Evolutionary conservation across 2,888 invertebrate genomes (phyloP).

Genomic region (Eupithecia exiguata): DNA sequence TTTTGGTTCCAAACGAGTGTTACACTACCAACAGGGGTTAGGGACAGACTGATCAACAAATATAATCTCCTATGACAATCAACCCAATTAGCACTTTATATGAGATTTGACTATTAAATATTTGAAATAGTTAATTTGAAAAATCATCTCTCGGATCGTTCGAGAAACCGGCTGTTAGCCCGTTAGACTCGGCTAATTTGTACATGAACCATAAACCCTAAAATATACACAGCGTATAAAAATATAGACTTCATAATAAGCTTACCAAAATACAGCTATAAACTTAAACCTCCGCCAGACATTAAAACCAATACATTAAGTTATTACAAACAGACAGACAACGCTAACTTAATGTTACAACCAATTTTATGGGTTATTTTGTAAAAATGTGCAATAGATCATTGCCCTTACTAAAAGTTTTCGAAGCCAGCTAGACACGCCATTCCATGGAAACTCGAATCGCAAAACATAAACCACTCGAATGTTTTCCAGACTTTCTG

Average conservation of each 20-base stretch:
- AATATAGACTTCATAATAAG: background rate
- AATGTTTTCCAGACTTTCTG: slow-evolving; percentile 25
- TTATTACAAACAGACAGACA: slow-evolving; percentile 52
- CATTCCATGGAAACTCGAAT: slow-evolving; percentile 51
- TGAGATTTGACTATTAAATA: background rate
- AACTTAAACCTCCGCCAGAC: slow-evolving; percentile 21
- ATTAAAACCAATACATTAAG: slow-evolving; percentile 38
- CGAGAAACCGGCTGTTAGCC: background rate
- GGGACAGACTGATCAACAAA: background rate
- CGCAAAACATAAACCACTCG: slow-evolving; percentile 32
- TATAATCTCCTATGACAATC: background rate
- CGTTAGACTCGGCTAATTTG: background rate
- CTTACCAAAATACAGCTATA: background rate
- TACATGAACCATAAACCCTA: background rate
- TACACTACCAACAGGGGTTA: too few species aligned
- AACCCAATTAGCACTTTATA: background rate
- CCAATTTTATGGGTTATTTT: slow-evolving; percentile 78
- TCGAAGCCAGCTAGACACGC: slow-evolving; percentile 54
- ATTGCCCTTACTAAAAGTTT: slow-evolving; percentile 63
- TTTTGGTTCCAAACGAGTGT: too few species aligned
- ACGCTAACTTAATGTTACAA: slow-evolving; percentile 60
- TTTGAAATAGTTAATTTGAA: background rate
- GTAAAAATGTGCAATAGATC: slow-evolving; percentile 75
- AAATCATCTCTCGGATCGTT: background rate
- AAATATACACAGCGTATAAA: background rate